Base-by-base conservation (phyloP, 1,140 invertebrate species). In the Anthonomus grandis region DNA sequence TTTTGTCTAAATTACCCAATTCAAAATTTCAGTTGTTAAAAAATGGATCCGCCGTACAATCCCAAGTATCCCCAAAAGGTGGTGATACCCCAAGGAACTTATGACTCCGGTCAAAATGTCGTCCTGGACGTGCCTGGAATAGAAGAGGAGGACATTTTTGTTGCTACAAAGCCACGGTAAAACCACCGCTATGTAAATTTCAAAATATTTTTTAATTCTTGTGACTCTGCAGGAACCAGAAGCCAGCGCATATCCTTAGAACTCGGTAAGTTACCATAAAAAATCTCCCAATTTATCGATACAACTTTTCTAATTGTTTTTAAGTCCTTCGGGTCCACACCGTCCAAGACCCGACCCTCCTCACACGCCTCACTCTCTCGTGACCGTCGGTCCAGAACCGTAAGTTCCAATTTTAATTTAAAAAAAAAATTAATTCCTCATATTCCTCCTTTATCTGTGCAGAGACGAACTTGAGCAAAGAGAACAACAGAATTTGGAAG, bases 401-500 rank as follows among this genome's bases (percentile, higher is more conserved):
- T 47, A 47, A 47, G 45, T 27, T 27, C 13, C 12, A 5, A 4
- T 5, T 42, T 42, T 8, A 0, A 45, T 6, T 9, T 45, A n/a
- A n/a, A n/a, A n/a, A n/a, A n/a, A n/a, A n/a, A n/a, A 2, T 12
- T 12, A n/a, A 12, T 45, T 10, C 12, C 8, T 4, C 3, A 45
- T 23, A n/a, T 45, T 45, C 13, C 2, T 1, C 17, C 23, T 44
- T 44, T 44, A 10, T 44, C 2, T 47, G n/a, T 37, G 19, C 22
- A 49, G 47, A 13, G 34, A 13, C 18, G 47, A 49, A 22, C 15
- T 49, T 12, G 47, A 49, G 19, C 6, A 12, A 8, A 19, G 47
- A 3, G 47, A 49, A 37, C 17, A 36, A 13, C n/a, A 49, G 38
- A 49, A 49, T 38, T 19, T 49, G 10, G 9, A 36, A 22, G 47